Evolutionary conservation across 2,797 vertebrate genomes (phyloP), one percentile per base, ranked within the genome.

Genomic region (Halcyon chelicuti): DNA sequence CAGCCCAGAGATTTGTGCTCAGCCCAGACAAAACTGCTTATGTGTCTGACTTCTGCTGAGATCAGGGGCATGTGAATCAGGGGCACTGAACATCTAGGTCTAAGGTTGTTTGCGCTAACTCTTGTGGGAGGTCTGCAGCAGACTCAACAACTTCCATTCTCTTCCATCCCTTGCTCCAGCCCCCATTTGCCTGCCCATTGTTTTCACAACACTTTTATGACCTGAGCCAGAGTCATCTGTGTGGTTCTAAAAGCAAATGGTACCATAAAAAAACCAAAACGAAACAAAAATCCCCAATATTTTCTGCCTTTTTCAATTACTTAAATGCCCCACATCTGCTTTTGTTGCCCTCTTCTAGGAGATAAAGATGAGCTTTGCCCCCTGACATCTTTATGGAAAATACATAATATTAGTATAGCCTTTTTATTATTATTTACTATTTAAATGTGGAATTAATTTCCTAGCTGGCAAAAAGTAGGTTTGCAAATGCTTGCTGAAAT

Each of bases 401-500:
- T 12, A 26, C 4, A 28, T 42, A 55, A 55, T 73, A 51, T 60
- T 33, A 88, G 63, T 49, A 58, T 8, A 72, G 42, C 8, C 8
- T 33, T 58, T 66, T 60, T 37, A 63, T 72, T 75, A 83, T 67
- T 82, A 90, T 65, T 93, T 90, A 73, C 26, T 68, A 80, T 76
- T 65, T 6, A 49, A 86, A 70, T 13, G 31, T 86, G 51, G 71
- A 91, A 73, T 61, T 13, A 74, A 42, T 74, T 93, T 81, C 65
- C 22, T 61, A 65, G 37, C 61, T 73, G 31, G 42, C 40, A 86
- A 86, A 86, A 84, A 57, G 25, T 31, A 74, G 5, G 14, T 44
- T 42, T 71, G 33, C 66, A 94, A 89, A 74, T 66, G 61, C 65
- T 86, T 74, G 65, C 70, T 77, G 82, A 91, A 94, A 77, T 70